phyloP scores from a whole-genome alignment of 2,113 vertebrate species.

The Tautogolabrus adspersus region DNA sequence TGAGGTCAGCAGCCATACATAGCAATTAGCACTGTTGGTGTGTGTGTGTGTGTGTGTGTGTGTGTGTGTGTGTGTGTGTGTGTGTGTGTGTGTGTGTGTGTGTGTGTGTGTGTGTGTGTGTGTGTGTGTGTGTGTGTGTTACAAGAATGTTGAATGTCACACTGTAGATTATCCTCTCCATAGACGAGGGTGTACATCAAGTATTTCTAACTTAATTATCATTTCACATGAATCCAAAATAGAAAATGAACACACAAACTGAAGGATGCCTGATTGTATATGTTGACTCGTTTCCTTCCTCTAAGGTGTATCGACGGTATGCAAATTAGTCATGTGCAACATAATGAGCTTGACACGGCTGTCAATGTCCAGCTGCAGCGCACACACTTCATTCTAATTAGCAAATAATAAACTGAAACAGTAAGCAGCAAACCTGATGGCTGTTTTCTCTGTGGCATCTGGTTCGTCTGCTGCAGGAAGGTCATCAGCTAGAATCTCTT shows the following conservation, averaged over 20 bases:
- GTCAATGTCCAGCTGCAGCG: slow-evolving; percentile 1
- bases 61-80: slow-evolving; percentile 13
- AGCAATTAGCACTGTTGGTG: slow-evolving; percentile 62
- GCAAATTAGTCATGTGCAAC: slow-evolving; percentile 22
- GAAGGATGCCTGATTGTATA: background rate
- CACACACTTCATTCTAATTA: slow-evolving; percentile 9
- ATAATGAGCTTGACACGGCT: slow-evolving; percentile 26
- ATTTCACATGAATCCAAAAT: slow-evolving; percentile 2
- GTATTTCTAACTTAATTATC: slow-evolving; percentile 1
- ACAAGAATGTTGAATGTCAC: slow-evolving; percentile 56
- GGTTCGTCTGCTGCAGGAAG: slow-evolving; percentile 87
- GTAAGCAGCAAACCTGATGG: slow-evolving; percentile 90
- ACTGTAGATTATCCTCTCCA: slow-evolving; percentile 31
- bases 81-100: slow-evolving; percentile 5
- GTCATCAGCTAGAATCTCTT: slow-evolving; percentile 94
- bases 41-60: slow-evolving; percentile 10
- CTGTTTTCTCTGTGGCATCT: slow-evolving; percentile 92
- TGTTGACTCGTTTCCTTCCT: background rate
- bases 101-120: slow-evolving; percentile 18
- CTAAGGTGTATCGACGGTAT: slow-evolving; percentile 25
- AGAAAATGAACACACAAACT: background rate
- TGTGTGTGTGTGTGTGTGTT: background rate
- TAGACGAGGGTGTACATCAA: slow-evolving; percentile 10
- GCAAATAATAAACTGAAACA: background rate
- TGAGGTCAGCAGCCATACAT: slow-evolving; percentile 71